Evolutionary conservation across 2,888 invertebrate genomes (phyloP).

Genomic region (Macrophya annulata): DNA sequence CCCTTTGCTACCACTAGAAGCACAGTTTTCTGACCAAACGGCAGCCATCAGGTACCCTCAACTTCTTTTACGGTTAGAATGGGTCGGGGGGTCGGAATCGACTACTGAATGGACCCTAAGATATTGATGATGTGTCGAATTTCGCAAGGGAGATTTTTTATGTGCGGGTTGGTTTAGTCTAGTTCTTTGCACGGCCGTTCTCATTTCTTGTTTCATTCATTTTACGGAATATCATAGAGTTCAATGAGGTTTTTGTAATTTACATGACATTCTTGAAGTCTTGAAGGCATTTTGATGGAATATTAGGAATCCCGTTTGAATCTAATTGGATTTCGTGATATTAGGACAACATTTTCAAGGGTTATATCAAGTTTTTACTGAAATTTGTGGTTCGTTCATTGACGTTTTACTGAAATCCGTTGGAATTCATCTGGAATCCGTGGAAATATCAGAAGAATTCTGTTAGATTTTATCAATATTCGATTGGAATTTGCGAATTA

Average conservation of each 20-base stretch:
- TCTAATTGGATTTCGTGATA: neutral
- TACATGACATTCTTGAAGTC: neutral
- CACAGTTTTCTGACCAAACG: slow-evolving; percentile 5
- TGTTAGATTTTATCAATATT: neutral
- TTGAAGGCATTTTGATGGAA: neutral
- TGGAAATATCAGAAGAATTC: neutral
- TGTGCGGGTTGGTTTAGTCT: neutral
- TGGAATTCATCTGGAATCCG: neutral
- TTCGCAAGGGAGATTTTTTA: neutral
- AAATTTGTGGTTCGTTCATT: neutral
- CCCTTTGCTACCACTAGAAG: slow-evolving; percentile 53
- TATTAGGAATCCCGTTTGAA: too few species aligned
- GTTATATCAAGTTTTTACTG: neutral
- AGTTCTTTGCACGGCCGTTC: neutral
- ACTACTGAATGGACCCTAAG: slow-evolving; percentile 3
- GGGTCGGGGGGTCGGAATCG: neutral
- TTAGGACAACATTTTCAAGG: too few species aligned
- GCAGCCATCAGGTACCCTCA: slow-evolving; percentile 9
- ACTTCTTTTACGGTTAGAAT: neutral
- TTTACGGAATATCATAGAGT: neutral
- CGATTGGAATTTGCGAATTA: too few species aligned
- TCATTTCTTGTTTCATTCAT: neutral
- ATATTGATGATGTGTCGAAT: slow-evolving; percentile 1
- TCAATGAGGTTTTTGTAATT: neutral
- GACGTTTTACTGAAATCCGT: neutral